These are phyloP conservation scores for Epizoanthus fatuus DNA, from an alignment of 92 coral and sea anemone genomes.

Conservation along the genomic window DNA sequence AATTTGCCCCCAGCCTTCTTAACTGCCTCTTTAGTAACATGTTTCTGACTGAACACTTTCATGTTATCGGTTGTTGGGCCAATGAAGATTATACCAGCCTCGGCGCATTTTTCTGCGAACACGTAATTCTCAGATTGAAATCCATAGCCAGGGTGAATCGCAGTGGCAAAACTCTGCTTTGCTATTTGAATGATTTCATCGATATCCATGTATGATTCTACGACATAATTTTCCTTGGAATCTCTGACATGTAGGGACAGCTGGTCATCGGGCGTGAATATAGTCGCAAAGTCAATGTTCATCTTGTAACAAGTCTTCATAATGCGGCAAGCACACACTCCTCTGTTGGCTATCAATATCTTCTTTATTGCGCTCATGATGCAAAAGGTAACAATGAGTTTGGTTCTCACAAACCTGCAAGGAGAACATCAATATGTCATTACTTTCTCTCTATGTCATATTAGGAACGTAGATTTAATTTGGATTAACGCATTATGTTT, in stretches of 20 bases:
- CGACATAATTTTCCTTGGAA: constrained; percentile 54
- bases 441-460: too few species aligned
- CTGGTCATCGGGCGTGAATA: constrained; percentile 67
- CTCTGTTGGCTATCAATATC: constrained; percentile 76
- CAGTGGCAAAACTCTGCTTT: constrained; percentile 35
- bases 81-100: constrained; percentile 60
- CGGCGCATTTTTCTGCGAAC: constrained; percentile 62
- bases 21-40: constrained; percentile 50
- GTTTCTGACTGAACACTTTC: constrained; percentile 38
- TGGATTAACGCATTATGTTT: too few species aligned
- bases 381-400: not conserved
- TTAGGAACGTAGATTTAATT: not conserved
- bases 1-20: constrained; percentile 14
- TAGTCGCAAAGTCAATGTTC: constrained; percentile 62
- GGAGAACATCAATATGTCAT: not conserved
- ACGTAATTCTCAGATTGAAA: constrained; percentile 67
- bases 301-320: constrained; percentile 65
- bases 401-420: not conserved
- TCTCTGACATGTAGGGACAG: constrained; percentile 59
- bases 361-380: constrained; percentile 52
- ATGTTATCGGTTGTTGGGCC: constrained; percentile 71
- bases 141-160: constrained; percentile 81
- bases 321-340: constrained; percentile 72
- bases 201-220: constrained; percentile 61
- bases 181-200: constrained; percentile 57